Evolutionary conservation across 2,113 vertebrate genomes (phyloP).

Genomic region (Entomyzon cyanotis): DNA sequence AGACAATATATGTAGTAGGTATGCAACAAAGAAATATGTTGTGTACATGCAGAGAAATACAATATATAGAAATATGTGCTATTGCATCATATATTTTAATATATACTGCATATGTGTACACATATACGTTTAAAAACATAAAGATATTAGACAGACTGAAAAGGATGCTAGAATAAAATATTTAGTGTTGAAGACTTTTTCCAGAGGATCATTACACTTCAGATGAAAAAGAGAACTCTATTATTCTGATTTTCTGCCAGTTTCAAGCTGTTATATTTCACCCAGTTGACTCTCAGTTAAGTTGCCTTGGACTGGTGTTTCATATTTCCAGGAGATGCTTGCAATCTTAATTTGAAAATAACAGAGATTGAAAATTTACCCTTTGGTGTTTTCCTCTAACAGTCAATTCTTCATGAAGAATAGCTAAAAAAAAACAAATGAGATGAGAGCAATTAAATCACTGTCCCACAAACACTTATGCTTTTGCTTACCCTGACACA

Average conservation of each 20-base stretch:
- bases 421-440: background rate
- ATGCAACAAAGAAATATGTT: background rate
- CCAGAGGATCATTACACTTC: background rate
- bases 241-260: background rate
- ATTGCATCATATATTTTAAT: background rate
- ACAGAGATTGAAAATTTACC: background rate
- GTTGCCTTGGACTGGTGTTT: background rate
- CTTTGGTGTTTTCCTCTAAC: background rate
- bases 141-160: background rate
- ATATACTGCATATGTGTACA: background rate
- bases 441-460: constrained; percentile 44
- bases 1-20: background rate
- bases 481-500: constrained; percentile 44
- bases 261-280: background rate
- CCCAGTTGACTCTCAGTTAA: background rate
- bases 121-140: background rate
- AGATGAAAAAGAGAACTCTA: background rate
- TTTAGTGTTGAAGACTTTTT: background rate
- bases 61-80: background rate
- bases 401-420: background rate
- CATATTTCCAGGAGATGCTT: background rate
- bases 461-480: constrained; percentile 19
- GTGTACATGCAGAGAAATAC: background rate
- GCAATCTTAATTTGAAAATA: background rate
- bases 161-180: background rate